These are phyloP conservation scores for Chitala chitala DNA, from an alignment of 2,113 vertebrate genomes.

Conservation along the genomic window DNA sequence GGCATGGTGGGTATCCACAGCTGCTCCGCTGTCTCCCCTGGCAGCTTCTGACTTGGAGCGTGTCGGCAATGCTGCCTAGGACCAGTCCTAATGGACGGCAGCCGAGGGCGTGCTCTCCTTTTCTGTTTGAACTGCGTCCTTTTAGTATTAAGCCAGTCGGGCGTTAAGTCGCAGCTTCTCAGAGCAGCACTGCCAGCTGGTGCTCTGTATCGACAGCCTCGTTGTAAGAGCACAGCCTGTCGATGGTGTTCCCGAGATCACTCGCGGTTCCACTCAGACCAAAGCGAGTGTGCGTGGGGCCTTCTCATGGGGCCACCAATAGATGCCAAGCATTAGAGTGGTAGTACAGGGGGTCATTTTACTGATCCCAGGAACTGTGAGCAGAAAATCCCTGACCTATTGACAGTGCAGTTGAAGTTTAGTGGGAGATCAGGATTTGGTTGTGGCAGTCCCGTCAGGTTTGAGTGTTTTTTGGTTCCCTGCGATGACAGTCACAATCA, in stretches of 20 bases:
- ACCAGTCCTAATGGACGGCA: background rate
- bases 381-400: background rate
- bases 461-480: too few relatives aligned
- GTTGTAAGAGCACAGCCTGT: background rate
- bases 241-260: too few relatives aligned
- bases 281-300: background rate
- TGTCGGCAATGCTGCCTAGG: background rate
- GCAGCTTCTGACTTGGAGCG: background rate
- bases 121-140: background rate
- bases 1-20: background rate
- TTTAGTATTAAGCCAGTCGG: background rate
- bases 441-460: too few relatives aligned
- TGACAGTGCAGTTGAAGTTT: background rate
- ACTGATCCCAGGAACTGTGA: too few relatives aligned
- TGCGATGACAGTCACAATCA: too few relatives aligned
- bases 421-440: background rate
- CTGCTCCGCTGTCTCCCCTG: background rate
- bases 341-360: too few relatives aligned
- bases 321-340: too few relatives aligned
- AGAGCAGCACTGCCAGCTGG: background rate
- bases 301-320: background rate
- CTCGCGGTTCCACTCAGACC: background rate
- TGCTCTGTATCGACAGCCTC: background rate
- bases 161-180: background rate
- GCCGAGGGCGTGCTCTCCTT: background rate